Evolutionary conservation across 2,888 invertebrate species (phyloP).

Genomic region (Chouioia cunea): DNA sequence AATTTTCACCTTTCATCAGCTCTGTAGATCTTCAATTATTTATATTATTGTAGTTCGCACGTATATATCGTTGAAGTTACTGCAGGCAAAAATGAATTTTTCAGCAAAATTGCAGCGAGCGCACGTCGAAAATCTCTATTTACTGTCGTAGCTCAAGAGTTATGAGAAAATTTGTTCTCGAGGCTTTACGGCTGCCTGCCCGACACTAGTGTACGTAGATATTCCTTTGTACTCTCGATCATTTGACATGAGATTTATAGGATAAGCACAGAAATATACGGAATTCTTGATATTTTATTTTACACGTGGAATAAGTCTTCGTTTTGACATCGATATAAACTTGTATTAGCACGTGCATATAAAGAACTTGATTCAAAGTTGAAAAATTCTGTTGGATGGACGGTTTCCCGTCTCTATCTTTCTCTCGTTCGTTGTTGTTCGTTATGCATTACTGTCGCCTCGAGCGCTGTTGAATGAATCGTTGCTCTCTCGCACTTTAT

Average conservation of each 20-base stretch:
- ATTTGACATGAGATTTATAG: conserved; percentile 36
- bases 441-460: conserved; percentile 7
- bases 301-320: conserved; percentile 18
- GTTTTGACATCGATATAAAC: conserved; percentile 28
- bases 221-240: conserved; percentile 46
- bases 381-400: conserved; percentile 6
- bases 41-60: not conserved
- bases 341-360: conserved; percentile 8
- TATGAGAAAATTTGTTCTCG: conserved; percentile 43
- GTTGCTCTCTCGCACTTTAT: not conserved
- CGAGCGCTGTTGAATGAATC: conserved; percentile 10
- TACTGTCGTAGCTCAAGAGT: conserved; percentile 38
- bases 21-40: too few relatives aligned
- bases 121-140: conserved; percentile 41
- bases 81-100: conserved; percentile 28
- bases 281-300: not conserved
- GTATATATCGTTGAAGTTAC: conserved; percentile 3
- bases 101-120: conserved; percentile 9
- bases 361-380: conserved; percentile 25
- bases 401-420: not conserved
- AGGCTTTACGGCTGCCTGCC: conserved; percentile 24
- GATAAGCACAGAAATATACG: conserved; percentile 29
- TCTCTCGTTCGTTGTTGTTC: not conserved
- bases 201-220: conserved; percentile 27
- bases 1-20: too few relatives aligned